Base-by-base conservation (phyloP, 2,888 invertebrate species). In the Brachypalpus laphriformis region DNA sequence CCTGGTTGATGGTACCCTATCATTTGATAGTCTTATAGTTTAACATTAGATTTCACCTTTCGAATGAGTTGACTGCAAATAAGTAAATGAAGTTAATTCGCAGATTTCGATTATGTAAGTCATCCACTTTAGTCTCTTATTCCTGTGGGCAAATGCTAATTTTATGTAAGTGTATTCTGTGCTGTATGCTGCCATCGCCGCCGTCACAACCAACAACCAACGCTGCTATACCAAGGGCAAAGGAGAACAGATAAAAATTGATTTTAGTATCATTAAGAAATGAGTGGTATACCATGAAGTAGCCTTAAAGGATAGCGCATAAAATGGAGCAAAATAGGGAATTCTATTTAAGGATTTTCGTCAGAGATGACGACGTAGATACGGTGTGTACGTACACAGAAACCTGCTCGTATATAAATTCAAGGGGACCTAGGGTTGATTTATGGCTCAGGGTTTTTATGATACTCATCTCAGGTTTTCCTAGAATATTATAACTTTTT, bases 251-350 rank as follows among this genome's bases (percentile, higher is more conserved):
- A 66, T 66, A 66, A 66, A 66, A 66, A 40, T 51, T 51, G 66
- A 49, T 66, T 66, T 51, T 14, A 66, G 66, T 51, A 66, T 66
- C 66, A 66, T 66, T 66, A 51, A 37, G 66, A 66, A 66, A 51
- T 37, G 66, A 66, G 66, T 51, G 66, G 66, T 66, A 47, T 65
- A 31, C 45, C 31, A 47, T 65, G 63, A 47, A 25, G 31, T 22
- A 11, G 65, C 47, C 47, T 51, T 20, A 40, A 49, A 66, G 66
- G 51, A 51, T 37, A 22, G 63, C 14, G 22, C 14, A 59, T 40
- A 22, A 42, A 59, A 42, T 59, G 40, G 25, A 14, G 1, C 45
- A 20, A 47, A 65, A n/a, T 45, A 34, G 31, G 34, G 20, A 47
- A 34, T 47, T 34, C 47, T 45, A 31, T 63, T 18, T 18, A 65